Evolutionary conservation across 2,888 invertebrate genomes (phyloP).

Genomic region (Hypercompe scribonia): DNA sequence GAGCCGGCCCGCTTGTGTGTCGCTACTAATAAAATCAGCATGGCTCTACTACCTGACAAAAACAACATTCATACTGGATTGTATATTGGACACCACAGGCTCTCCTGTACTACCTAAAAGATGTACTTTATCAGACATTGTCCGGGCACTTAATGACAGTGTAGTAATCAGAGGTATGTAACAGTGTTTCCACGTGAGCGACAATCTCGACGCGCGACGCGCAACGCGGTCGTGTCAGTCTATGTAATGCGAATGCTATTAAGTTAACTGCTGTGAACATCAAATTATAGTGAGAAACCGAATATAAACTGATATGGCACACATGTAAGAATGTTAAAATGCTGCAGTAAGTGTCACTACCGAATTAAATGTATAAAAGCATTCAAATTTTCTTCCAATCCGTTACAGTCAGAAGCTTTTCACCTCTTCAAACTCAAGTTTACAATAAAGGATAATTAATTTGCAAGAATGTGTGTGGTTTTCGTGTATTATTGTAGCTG

Average conservation of each 20-base stretch:
- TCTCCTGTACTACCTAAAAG: not conserved
- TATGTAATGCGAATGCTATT: conserved; percentile 23
- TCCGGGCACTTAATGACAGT: conserved; percentile 2
- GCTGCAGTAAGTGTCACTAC: not conserved
- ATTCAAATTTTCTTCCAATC: not conserved
- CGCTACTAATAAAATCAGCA: too few species aligned
- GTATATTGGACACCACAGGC: too few species aligned
- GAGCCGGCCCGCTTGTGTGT: too few species aligned
- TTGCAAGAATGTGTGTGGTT: not conserved
- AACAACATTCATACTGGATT: too few species aligned
- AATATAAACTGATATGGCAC: not conserved
- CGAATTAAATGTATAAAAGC: not conserved
- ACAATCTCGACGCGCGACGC: conserved; percentile 35
- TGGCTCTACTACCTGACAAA: too few species aligned
- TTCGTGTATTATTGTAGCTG: not conserved
- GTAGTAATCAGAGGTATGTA: conserved; percentile 39
- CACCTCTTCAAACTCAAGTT: not conserved
- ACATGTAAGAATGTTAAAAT: not conserved
- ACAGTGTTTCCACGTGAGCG: conserved; percentile 56
- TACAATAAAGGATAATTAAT: not conserved
- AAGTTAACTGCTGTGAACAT: conserved; percentile 16
- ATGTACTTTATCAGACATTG: not conserved
- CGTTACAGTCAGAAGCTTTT: not conserved
- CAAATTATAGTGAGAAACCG: conserved; percentile 8
- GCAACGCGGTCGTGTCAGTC: conserved; percentile 44